Evolutionary conservation across 92 coral and sea anemone genomes (phyloP), one percentile per base, ranked within the genome.

Genomic region (Palythoa grandiflora): DNA sequence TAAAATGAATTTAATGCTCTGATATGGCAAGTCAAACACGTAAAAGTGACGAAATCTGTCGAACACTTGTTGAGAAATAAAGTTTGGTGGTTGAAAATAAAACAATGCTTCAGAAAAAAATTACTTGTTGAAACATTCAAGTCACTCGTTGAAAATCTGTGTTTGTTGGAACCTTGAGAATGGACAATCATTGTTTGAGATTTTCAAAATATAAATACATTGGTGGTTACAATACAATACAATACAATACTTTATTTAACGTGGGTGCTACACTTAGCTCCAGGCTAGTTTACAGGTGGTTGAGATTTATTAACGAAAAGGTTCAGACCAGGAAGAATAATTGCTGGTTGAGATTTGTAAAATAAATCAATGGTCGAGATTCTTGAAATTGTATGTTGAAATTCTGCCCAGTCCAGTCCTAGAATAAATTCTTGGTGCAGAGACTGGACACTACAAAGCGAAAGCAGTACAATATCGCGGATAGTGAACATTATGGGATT

Each of bases 361-460:
- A 68, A 68, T 35, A 17, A 68, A 68, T 68, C 73, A 44, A 17
- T 20, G 73, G 19, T 14, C 16, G 19, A 28, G 10, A 70, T 70
- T 70, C 4, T 35, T 70, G 74, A 70, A 21, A 70, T n/a, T 2
- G 38, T 70, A 70, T 16, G 28, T 70, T n/a, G 74, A 70, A 12
- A 4, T 70, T 70, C 47, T 47, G 16, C 61, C 61, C 61, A 55
- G 61, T 55, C 61, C 61, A 9, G 28, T 28, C 28, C 28, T 28
- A 10, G 61, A 55, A 15, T 55, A 55, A 55, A 55, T 55, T 55
- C 61, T 35, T 71, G n/a, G 76, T 48, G 76, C 76, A 71, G 76
- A 71, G 76, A 71, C 76, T 71, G 76, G 51, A 71, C 15, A 36
- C 76, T 71, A 71, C 76, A 10, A 71, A 71, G 50, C 75, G 75